Base-by-base conservation (phyloP, 2,888 invertebrate genomes). In the Dorcus hopei region DNA sequence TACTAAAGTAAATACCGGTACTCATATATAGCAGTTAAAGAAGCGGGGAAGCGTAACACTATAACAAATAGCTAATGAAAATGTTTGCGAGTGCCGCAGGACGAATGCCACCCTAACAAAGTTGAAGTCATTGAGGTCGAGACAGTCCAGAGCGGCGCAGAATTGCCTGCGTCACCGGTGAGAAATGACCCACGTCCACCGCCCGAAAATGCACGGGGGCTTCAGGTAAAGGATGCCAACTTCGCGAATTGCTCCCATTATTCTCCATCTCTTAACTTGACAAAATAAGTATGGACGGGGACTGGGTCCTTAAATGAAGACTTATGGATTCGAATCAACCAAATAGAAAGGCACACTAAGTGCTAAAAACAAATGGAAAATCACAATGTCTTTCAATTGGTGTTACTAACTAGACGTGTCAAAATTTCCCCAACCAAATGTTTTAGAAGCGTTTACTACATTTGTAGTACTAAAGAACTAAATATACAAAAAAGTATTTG, bases 51-150 rank as follows among this genome's bases (percentile, higher is more conserved):
- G 58, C 60, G 56, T 65, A 72, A 72, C 70, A 69, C 72, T 69
- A 70, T 75, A 75, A 76, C 75, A 76, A 76, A 76, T 76, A 73
- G 74, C 74, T 75, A 76, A 76, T 76, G 76, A 75, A 76, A 76
- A 76, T 74, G 75, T 75, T 74, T 72, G 72, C 69, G 71, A 73
- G 71, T 64, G 65, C 64, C 64, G 66, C 63, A 67, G 67, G 70
- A 68, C 64, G 67, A 63, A 67, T 68, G 66, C 68, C 66, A 67
- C 70, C 71, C 52, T 63, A 61, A 63, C 63, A 63, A 63, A 63
- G 63, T 61, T 59, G 63, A 59, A 59, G 61, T 57, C 56, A 53
- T 63, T 53, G 52, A 53, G 57, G 59, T 52, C 54, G 56, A 53
- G 60, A 60, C 60, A 55, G 55, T 49, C 51, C 55, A 59, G 48